phyloP scores from a whole-genome alignment of 1,140 invertebrate species.

The Chrysopa pallens region DNA sequence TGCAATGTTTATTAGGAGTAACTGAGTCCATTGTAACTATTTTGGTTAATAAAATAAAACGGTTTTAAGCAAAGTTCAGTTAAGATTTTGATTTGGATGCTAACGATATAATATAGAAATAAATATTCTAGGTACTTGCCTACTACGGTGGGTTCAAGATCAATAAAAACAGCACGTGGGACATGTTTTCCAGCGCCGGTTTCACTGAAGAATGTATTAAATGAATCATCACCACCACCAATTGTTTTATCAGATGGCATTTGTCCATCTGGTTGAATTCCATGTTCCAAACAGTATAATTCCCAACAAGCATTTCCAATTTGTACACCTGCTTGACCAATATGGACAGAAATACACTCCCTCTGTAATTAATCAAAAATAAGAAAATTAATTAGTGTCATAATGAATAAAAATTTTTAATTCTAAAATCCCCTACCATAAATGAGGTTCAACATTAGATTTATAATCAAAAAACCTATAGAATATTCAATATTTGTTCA shows the following conservation, averaged over 20 bases:
- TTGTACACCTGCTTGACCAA: constrained; percentile 79
- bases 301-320: constrained; percentile 79
- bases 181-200: constrained; percentile 57
- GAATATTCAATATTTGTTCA: too few relatives aligned
- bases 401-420: too few relatives aligned
- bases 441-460: too few relatives aligned
- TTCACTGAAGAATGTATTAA: constrained; percentile 72
- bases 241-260: constrained; percentile 60
- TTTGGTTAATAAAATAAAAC: too few relatives aligned
- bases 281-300: constrained; percentile 77
- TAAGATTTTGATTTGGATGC: background rate
- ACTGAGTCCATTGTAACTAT: too few relatives aligned
- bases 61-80: background rate
- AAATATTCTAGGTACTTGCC: constrained; percentile 32
- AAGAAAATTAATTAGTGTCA: too few relatives aligned
- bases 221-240: constrained; percentile 51
- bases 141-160: constrained; percentile 45
- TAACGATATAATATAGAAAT: background rate
- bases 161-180: constrained; percentile 44
- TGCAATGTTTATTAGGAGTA: too few relatives aligned
- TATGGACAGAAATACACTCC: constrained; percentile 75
- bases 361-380: constrained; percentile 27
- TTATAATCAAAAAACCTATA: too few relatives aligned
- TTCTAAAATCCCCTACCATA: too few relatives aligned
- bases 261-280: constrained; percentile 73